phyloP scores from a whole-genome alignment of 92 coral and sea anemone species.

The Paramuricea clavata region DNA sequence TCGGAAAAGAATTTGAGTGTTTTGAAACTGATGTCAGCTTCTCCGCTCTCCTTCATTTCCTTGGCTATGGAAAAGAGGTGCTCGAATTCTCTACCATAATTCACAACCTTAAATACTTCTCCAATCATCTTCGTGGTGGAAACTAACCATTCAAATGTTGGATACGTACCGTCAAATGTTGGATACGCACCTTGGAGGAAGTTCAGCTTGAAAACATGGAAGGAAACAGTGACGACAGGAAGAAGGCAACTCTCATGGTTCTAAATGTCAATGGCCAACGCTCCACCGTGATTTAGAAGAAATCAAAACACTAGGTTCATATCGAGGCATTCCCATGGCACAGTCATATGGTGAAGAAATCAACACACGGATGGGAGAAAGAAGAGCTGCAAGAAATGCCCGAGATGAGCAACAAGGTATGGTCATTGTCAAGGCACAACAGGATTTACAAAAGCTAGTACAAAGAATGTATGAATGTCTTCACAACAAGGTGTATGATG shows the following conservation, averaged over 20 bases:
- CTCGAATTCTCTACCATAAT: too few relatives aligned
- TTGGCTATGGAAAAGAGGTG: too few relatives aligned
- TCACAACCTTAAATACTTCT: too few relatives aligned
- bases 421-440: slow-evolving; percentile 6
- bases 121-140: too few relatives aligned
- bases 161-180: too few relatives aligned
- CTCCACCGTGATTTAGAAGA: slow-evolving; percentile 8
- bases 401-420: slow-evolving; percentile 7
- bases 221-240: slow-evolving; percentile 3
- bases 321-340: slow-evolving; percentile 29
- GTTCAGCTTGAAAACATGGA: slow-evolving; percentile 5
- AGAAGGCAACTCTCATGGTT: slow-evolving; percentile 17
- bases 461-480: too few relatives aligned
- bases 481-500: slow-evolving; percentile 30
- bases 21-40: too few relatives aligned
- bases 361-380: slow-evolving; percentile 12
- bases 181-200: too few relatives aligned
- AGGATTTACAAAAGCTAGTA: slow-evolving; percentile 29
- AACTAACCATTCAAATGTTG: too few relatives aligned
- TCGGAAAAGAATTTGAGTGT: too few relatives aligned
- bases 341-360: slow-evolving; percentile 23
- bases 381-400: slow-evolving; percentile 12
- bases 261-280: slow-evolving; percentile 11
- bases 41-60: too few relatives aligned
- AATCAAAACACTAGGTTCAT: too few relatives aligned